phyloP scores from a whole-genome alignment of 2,113 vertebrate genomes.

The Procapra przewalskii region DNA sequence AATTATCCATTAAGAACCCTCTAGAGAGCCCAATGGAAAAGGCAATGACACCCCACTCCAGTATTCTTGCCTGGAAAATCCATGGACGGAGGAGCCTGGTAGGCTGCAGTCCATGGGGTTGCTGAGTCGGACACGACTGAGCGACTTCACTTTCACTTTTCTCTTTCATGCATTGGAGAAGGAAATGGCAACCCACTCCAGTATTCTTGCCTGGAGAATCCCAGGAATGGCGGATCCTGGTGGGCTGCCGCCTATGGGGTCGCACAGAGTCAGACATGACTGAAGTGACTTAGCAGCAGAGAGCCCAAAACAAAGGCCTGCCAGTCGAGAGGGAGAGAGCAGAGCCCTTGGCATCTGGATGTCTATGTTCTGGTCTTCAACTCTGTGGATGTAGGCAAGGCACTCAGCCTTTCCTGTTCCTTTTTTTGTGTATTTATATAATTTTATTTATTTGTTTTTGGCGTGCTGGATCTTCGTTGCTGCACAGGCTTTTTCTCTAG shows the following conservation, averaged over 20 bases:
- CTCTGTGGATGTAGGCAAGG: not conserved
- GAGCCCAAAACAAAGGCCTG: not conserved
- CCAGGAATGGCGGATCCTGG: too few species aligned
- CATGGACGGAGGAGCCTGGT: too few species aligned
- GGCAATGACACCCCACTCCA: too few species aligned
- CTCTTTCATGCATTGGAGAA: too few species aligned
- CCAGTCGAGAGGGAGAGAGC: not conserved
- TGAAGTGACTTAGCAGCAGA: not conserved
- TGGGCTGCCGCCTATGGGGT: too few species aligned
- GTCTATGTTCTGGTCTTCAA: accelerated
- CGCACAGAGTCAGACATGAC: too few species aligned
- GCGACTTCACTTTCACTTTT: too few species aligned
- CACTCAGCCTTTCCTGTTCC: not conserved
- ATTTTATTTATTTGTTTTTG: not conserved
- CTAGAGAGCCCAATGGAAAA: not conserved
- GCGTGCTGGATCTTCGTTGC: not conserved
- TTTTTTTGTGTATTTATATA: not conserved
- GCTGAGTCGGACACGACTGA: too few species aligned
- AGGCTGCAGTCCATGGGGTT: too few species aligned
- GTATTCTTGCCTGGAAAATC: too few species aligned
- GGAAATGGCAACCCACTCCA: too few species aligned
- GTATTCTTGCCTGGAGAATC: too few species aligned
- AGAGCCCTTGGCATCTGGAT: not conserved
- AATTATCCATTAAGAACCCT: not conserved
- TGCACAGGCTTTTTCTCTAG: not conserved